Evolutionary conservation across 2,113 vertebrate genomes (phyloP).

Genomic region (Microtus montanus): DNA sequence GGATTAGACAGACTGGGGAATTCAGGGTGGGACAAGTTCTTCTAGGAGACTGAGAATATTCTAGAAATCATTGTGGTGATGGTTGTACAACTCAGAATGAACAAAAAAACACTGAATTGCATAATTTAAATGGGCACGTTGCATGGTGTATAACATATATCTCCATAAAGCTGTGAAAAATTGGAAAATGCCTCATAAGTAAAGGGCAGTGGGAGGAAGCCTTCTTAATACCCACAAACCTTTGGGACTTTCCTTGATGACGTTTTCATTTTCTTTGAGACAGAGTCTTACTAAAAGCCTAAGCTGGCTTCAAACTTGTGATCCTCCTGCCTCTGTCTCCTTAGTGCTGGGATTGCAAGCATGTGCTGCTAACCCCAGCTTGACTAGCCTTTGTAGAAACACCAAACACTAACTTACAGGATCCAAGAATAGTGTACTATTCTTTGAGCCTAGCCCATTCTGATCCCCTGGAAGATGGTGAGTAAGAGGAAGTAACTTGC

Average conservation of each 20-base stretch:
- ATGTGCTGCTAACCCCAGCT: neutral
- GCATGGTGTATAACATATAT: neutral
- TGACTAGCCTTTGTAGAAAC: conserved; percentile 23
- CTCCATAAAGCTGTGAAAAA: conserved; percentile 37
- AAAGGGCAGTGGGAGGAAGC: neutral
- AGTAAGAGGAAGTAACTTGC: conserved; percentile 35
- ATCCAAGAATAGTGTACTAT: neutral
- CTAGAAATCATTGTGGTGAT: conserved; percentile 4
- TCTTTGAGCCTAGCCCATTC: neutral
- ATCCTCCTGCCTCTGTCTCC: neutral
- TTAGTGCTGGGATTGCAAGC: neutral
- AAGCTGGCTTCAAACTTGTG: neutral
- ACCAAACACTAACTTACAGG: conserved; percentile 12
- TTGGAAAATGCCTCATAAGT: conserved; percentile 11
- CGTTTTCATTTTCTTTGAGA: neutral
- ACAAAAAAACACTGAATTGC: conserved; percentile 15
- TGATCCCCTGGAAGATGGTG: neutral
- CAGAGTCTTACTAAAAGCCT: neutral
- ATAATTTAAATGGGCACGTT: conserved; percentile 21
- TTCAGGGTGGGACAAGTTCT: neutral
- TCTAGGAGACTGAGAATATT: conserved; percentile 33
- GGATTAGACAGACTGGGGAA: neutral
- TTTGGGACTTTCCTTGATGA: neutral
- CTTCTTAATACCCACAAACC: neutral
- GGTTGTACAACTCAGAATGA: neutral